These are phyloP conservation scores for Eidolon dupreanum DNA, from an alignment of 2,797 vertebrate genomes.

Conservation along the genomic window DNA sequence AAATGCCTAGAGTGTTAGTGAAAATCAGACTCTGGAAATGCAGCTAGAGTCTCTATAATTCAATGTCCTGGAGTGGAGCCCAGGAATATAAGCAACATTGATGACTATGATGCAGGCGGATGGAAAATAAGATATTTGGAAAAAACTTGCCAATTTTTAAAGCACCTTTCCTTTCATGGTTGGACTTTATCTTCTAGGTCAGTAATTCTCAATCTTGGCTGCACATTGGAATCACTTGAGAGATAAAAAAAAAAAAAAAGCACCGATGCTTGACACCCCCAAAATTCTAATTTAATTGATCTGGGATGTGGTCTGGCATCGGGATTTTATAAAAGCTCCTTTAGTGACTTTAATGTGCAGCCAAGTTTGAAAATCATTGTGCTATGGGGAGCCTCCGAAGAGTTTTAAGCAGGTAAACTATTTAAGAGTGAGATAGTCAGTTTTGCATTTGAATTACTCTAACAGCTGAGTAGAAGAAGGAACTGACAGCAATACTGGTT, in stretches of 20 bases:
- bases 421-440: background rate
- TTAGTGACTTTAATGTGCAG: background rate
- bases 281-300: background rate
- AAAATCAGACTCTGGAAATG: background rate
- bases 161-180: background rate
- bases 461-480: background rate
- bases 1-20: background rate
- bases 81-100: background rate
- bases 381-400: background rate
- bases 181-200: background rate
- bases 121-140: background rate
- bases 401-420: background rate
- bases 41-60: background rate
- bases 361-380: background rate
- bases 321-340: background rate
- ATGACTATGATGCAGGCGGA: background rate
- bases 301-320: background rate
- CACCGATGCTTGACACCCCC: background rate
- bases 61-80: background rate
- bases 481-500: background rate
- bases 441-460: background rate
- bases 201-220: background rate
- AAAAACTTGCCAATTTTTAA: background rate
- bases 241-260: background rate
- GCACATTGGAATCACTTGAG: background rate